phyloP scores from a whole-genome alignment of 2,888 invertebrate genomes.

The Plusia festucae region DNA sequence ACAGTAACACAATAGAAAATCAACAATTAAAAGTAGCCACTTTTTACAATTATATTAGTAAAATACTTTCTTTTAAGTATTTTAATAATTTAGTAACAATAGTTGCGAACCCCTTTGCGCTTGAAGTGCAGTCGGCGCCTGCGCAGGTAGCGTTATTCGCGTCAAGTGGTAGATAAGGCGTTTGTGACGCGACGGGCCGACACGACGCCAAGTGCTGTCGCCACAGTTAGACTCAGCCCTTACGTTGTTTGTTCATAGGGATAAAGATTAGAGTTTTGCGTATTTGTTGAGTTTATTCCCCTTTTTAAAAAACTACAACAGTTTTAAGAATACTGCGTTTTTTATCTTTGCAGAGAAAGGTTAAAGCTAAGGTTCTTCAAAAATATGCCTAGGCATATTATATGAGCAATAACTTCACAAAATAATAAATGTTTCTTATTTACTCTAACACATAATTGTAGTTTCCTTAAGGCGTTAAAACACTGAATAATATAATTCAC shows the following conservation, averaged over 20 bases:
- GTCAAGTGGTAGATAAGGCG: conserved; percentile 77
- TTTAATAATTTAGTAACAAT: conserved; percentile 64
- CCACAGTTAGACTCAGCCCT: conserved; percentile 42
- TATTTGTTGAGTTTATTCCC: conserved; percentile 7
- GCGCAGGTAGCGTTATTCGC: conserved; percentile 73
- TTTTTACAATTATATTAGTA: conserved; percentile 18
- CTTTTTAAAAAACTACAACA: too few species aligned
- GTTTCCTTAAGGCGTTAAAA: too few species aligned
- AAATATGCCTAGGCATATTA: too few species aligned
- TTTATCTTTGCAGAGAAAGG: too few species aligned
- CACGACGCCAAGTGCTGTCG: conserved; percentile 65
- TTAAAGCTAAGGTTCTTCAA: too few species aligned
- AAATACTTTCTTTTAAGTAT: conserved; percentile 32
- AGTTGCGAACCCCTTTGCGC: conserved; percentile 73
- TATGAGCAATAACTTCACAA: too few species aligned
- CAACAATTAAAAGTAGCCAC: conserved; percentile 19
- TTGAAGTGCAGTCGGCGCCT: conserved; percentile 72
- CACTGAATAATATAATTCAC: too few species aligned
- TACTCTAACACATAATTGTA: too few species aligned
- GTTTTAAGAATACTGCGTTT: too few species aligned
- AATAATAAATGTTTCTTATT: too few species aligned
- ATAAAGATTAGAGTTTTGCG: conserved; percentile 51
- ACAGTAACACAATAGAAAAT: conserved; percentile 11
- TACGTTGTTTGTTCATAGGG: conserved; percentile 35
- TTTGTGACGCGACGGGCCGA: conserved; percentile 51